These are phyloP conservation scores for Laterallus jamaicensis DNA, from an alignment of 2,113 vertebrate species.

Conservation along the genomic window DNA sequence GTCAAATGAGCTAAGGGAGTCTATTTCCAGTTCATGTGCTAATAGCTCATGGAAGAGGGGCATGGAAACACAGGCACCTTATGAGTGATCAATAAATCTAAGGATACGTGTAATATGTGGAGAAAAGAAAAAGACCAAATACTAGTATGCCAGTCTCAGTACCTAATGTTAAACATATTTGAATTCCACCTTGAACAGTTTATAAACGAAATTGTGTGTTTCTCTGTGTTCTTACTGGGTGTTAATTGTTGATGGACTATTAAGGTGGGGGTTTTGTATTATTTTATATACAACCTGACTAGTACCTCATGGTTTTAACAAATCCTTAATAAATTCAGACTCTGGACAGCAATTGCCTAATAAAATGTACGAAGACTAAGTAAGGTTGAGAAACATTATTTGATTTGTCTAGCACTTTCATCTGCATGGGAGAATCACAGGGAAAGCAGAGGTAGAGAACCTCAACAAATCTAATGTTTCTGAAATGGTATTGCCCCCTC, in stretches of 20 bases:
- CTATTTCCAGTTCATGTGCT: background rate
- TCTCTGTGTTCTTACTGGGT: background rate
- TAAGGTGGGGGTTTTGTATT: background rate
- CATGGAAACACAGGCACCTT: background rate
- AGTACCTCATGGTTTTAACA: background rate
- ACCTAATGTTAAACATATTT: background rate
- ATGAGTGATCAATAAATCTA: background rate
- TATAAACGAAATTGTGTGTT: background rate
- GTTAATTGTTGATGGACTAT: background rate
- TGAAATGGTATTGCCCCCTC: background rate
- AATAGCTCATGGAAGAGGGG: background rate
- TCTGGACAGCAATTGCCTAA: background rate
- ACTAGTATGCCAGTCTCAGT: background rate
- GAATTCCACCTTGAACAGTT: background rate
- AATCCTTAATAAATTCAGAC: background rate
- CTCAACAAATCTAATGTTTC: background rate
- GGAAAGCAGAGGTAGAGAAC: background rate
- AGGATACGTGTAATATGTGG: background rate
- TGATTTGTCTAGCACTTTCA: background rate
- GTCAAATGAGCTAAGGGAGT: background rate
- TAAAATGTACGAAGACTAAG: background rate
- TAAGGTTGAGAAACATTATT: background rate
- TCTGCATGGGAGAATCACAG: background rate
- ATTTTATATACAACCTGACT: background rate
- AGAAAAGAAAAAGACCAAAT: background rate